Percentiles rank a stretch among this genome's conserved stretches.
Conservation (phyloP, 2,797 vertebrate species). For the Epinephelus awoara region DNA sequence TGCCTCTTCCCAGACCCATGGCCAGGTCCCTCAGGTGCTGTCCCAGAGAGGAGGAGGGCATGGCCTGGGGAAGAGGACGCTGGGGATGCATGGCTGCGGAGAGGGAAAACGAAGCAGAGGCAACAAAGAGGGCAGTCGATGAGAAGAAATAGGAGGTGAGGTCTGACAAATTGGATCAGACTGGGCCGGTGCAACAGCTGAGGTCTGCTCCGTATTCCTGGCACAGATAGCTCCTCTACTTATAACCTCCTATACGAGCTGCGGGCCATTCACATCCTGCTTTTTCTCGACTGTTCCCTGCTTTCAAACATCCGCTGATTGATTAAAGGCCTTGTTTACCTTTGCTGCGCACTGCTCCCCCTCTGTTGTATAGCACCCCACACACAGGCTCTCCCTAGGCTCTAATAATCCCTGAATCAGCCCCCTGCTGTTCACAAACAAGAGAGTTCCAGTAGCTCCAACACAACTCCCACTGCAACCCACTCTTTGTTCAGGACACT, state of each 20-base stretch:
- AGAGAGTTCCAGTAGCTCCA: constrained; percentile 73
- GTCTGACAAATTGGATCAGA: constrained; percentile 33
- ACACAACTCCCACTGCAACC: constrained; percentile 5
- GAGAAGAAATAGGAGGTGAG: constrained; percentile 30
- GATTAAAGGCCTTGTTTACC: constrained; percentile 67
- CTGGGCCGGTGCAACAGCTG: constrained; percentile 44
- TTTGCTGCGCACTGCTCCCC: constrained; percentile 26
- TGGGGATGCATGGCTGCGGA: constrained; percentile 78
- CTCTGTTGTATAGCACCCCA: constrained; percentile 46
- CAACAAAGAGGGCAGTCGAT: constrained; percentile 9
- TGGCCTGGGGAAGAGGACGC: constrained; percentile 84
- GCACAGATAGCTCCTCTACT: constrained; percentile 57
- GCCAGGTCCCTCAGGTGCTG: constrained; percentile 79
- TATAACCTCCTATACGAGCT: constrained; percentile 69
- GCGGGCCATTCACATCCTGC: constrained; percentile 52
- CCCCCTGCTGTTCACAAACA: constrained; percentile 66
- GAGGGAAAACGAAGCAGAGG: constrained; percentile 15
- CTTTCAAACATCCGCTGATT: constrained; percentile 66
- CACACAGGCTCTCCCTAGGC: constrained; percentile 42
- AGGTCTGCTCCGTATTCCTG: constrained; percentile 49
- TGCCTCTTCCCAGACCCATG: constrained; percentile 78
- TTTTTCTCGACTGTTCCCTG: constrained; percentile 70
- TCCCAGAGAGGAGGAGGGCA: constrained; percentile 83
- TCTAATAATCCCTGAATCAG: constrained; percentile 73
- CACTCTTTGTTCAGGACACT: constrained; percentile 63